A percentile compares a stretch with the other conserved stretches of the same genome.
Evolutionary conservation across 2,888 invertebrate species (phyloP).

Genomic region (Chaetogeoica ovagalla): DNA sequence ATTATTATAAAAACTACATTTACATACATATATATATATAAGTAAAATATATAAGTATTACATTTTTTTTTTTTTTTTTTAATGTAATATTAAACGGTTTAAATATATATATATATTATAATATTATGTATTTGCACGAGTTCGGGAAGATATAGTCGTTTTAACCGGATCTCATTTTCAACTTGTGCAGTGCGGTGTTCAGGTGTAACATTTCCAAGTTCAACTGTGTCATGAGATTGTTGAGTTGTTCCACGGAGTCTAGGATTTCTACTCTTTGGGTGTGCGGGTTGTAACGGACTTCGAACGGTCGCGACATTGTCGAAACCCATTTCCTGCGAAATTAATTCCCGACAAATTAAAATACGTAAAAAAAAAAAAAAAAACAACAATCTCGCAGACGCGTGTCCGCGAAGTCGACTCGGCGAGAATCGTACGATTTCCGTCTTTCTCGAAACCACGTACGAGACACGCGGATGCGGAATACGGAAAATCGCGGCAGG

Average conservation of each 20-base stretch:
- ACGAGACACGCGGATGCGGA: too few species aligned
- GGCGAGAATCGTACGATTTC: too few species aligned
- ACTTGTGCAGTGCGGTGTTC: slow-evolving; percentile 83
- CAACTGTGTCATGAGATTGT: slow-evolving; percentile 79
- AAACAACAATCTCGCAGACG: not conserved
- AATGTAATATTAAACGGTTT: slow-evolving; percentile 28
- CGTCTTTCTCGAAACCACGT: too few species aligned
- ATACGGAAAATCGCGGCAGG: too few species aligned
- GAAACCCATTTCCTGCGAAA: slow-evolving; percentile 82
- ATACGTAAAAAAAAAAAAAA: too few species aligned
- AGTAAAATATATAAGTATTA: slow-evolving; percentile 29
- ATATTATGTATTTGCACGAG: slow-evolving; percentile 16
- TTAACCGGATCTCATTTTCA: slow-evolving; percentile 63
- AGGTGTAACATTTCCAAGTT: slow-evolving; percentile 86
- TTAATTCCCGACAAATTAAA: not conserved
- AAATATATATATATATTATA: too few species aligned
- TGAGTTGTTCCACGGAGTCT: slow-evolving; percentile 87
- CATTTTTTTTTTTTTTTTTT: not conserved
- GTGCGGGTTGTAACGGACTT: slow-evolving; percentile 97
- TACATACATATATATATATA: slow-evolving; percentile 14
- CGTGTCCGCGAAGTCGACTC: too few species aligned
- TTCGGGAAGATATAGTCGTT: slow-evolving; percentile 38
- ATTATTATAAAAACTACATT: slow-evolving; percentile 30
- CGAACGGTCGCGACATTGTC: slow-evolving; percentile 93
- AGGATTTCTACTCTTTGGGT: slow-evolving; percentile 94